Percentiles rank a stretch among this genome's conserved stretches.
These are phyloP conservation scores for Philypnodon macrostomus DNA, from an alignment of 2,797 vertebrate genomes.

Conservation along the genomic window DNA sequence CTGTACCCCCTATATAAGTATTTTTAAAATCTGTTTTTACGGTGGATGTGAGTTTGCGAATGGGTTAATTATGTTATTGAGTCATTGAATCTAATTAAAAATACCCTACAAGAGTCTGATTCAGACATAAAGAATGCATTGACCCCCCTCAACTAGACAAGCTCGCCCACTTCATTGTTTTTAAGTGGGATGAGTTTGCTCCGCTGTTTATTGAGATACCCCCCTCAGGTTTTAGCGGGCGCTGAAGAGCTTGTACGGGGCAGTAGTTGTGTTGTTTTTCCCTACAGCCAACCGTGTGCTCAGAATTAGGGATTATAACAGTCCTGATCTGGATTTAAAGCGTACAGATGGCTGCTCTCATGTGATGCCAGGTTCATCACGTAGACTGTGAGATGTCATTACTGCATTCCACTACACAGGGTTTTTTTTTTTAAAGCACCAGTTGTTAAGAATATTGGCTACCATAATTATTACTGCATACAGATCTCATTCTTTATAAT, in stretches of 20 bases:
- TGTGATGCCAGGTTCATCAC: slow-evolving; percentile 59
- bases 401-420: not conserved
- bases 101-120: not conserved
- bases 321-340: slow-evolving; percentile 60
- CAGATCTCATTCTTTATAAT: no score
- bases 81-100: slow-evolving; percentile 2
- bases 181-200: slow-evolving; percentile 20
- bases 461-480: no score
- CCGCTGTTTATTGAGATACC: slow-evolving; percentile 12
- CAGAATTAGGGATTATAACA: slow-evolving; percentile 60
- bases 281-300: slow-evolving; percentile 37
- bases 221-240: slow-evolving; percentile 14
- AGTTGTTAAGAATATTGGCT: no score
- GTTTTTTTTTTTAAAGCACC: no score
- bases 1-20: no score
- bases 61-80: not conserved
- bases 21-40: not conserved
- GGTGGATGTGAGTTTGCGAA: not conserved
- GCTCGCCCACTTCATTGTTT: slow-evolving; percentile 26
- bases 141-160: not conserved
- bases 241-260: slow-evolving; percentile 9
- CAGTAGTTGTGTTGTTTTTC: slow-evolving; percentile 48
- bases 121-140: slow-evolving; percentile 7
- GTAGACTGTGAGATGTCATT: slow-evolving; percentile 27
- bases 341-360: slow-evolving; percentile 67